A percentile compares a stretch with the other conserved stretches of the same genome.
phyloP scores from a whole-genome alignment of 2,797 vertebrate species.

The Chaunax sp. region DNA sequence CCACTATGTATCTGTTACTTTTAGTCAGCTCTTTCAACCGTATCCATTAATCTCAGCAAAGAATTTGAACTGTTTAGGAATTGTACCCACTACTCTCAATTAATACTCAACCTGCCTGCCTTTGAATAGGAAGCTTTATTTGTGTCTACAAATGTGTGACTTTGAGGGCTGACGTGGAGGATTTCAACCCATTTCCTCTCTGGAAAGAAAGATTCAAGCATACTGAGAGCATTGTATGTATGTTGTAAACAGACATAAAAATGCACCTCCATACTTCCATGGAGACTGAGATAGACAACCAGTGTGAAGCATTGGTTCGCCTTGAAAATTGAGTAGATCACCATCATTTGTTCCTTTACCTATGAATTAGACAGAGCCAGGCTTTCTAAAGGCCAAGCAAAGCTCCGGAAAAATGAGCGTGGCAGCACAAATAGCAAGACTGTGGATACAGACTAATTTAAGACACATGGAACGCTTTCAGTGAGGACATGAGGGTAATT shows the following conservation, averaged over 20 bases:
- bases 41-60: too few relatives aligned
- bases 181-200: conserved; percentile 10
- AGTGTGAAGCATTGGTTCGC: conserved; percentile 22
- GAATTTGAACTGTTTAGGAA: too few relatives aligned
- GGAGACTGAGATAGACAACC: conserved; percentile 29
- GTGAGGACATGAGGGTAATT: conserved; percentile 59
- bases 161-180: conserved; percentile 5
- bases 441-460: conserved; percentile 58
- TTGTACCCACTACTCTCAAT: too few relatives aligned
- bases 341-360: conserved; percentile 41
- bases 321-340: conserved; percentile 36
- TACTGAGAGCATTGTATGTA: conserved; percentile 4
- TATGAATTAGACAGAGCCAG: conserved; percentile 36
- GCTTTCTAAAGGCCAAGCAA: conserved; percentile 28
- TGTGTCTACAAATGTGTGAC: conserved; percentile 3
- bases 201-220: conserved; percentile 27
- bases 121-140: background rate
- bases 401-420: conserved; percentile 41
- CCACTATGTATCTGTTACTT: too few relatives aligned
- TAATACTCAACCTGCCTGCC: too few relatives aligned
- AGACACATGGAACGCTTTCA: conserved; percentile 57
- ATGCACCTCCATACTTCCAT: conserved; percentile 8
- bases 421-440: conserved; percentile 56
- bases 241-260: conserved; percentile 17
- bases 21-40: too few relatives aligned